A percentile compares a stretch with the other conserved stretches of the same genome.
Conservation (phyloP, 1,140 invertebrate species). For the Drosophila saltans region DNA sequence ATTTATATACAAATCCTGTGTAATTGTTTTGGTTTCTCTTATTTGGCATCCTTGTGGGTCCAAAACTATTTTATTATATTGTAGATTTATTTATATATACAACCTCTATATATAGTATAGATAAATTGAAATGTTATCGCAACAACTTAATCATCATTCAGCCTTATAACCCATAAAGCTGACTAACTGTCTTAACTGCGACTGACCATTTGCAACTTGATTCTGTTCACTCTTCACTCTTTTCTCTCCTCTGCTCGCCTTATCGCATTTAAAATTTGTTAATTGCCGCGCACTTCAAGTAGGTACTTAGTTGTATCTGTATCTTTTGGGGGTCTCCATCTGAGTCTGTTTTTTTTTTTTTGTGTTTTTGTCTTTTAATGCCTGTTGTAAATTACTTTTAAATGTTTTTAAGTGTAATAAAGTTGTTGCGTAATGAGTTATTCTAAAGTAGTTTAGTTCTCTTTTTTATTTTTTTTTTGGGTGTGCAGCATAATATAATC, state of each 20-base stretch:
- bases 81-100: background rate
- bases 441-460: slow-evolving; percentile 54
- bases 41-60: slow-evolving; percentile 63
- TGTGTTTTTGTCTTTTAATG: slow-evolving; percentile 53
- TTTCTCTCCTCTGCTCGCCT: slow-evolving; percentile 15
- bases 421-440: slow-evolving; percentile 79
- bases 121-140: slow-evolving; percentile 79
- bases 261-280: slow-evolving; percentile 76
- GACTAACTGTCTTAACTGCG: slow-evolving; percentile 51
- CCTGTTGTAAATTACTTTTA: slow-evolving; percentile 76
- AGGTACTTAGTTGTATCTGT: slow-evolving; percentile 68
- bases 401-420: slow-evolving; percentile 75
- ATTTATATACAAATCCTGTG: slow-evolving; percentile 30
- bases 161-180: slow-evolving; percentile 54
- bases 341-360: slow-evolving; percentile 37
- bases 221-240: slow-evolving; percentile 16
- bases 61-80: slow-evolving; percentile 37
- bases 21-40: background rate
- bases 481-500: slow-evolving; percentile 58
- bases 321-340: slow-evolving; percentile 56
- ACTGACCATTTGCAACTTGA: slow-evolving; percentile 51
- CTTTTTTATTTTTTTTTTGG: slow-evolving; percentile 22
- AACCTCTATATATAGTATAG: background rate
- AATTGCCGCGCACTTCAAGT: slow-evolving; percentile 78
- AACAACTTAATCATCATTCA: slow-evolving; percentile 75